Conservation (phyloP, 2,113 vertebrate species). For the Festucalex cinctus region DNA sequence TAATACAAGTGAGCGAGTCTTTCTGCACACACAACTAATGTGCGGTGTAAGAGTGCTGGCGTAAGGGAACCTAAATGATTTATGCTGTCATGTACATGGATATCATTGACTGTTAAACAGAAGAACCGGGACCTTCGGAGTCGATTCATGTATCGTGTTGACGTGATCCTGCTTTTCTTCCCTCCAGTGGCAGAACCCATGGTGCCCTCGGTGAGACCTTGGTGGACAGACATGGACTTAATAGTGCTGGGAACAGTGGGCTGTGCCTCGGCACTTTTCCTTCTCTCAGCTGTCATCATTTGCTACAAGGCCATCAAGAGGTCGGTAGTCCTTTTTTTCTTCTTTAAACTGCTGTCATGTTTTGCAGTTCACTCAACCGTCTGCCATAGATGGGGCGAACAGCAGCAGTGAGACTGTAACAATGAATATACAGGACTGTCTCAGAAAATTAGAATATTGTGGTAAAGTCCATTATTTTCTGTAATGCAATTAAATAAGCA, state of each 20-base stretch:
- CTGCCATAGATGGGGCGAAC: neutral
- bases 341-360: too few species aligned
- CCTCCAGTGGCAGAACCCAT: conserved; percentile 76
- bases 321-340: conserved; percentile 64
- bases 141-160: conserved; percentile 11
- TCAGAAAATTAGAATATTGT: too few species aligned
- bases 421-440: neutral
- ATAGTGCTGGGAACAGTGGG: conserved; percentile 83
- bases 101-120: conserved; percentile 62
- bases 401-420: neutral
- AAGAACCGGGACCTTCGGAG: conserved; percentile 29
- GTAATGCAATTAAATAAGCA: too few species aligned
- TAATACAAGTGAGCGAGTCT: conserved; percentile 50
- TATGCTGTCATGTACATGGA: conserved; percentile 48
- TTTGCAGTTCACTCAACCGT: neutral
- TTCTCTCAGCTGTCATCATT: conserved; percentile 90
- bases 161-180: conserved; percentile 1
- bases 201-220: conserved; percentile 80
- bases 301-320: conserved; percentile 99
- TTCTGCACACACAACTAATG: conserved; percentile 45
- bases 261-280: conserved; percentile 83
- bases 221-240: conserved; percentile 89
- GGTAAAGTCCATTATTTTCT: too few species aligned
- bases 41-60: conserved; percentile 54
- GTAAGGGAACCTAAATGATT: conserved; percentile 67